Conservation (phyloP, 2,113 vertebrate species). For the Gallinago paraguaiae region DNA sequence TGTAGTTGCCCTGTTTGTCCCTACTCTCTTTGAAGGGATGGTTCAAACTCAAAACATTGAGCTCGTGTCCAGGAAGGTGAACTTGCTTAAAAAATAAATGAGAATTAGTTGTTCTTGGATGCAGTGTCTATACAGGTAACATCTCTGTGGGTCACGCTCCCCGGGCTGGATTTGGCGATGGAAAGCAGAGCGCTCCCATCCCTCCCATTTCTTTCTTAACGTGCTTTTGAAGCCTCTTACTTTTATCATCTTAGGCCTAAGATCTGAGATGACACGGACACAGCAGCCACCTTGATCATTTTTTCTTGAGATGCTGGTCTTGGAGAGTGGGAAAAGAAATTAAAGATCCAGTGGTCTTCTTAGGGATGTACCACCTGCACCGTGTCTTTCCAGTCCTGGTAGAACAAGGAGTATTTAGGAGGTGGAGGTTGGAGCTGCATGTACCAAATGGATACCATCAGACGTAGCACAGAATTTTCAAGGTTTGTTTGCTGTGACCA, state of each 20-base stretch:
- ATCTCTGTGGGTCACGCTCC: neutral
- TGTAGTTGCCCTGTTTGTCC: neutral
- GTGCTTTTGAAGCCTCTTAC: neutral
- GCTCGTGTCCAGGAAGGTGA: neutral
- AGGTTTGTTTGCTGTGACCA: neutral
- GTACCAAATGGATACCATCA: accelerated
- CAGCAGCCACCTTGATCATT: neutral
- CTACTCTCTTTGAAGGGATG: accelerated
- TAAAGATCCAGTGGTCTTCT: neutral
- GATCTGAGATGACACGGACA: neutral
- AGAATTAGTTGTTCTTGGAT: neutral
- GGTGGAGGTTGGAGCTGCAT: accelerated
- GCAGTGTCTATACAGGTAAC: neutral
- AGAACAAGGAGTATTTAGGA: neutral
- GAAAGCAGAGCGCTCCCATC: neutral
- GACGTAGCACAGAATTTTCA: accelerated
- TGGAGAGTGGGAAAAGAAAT: neutral
- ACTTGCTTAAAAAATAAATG: neutral
- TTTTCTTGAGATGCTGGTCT: neutral
- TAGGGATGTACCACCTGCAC: neutral
- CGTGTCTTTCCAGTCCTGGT: neutral
- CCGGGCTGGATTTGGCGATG: neutral
- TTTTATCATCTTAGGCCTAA: neutral
- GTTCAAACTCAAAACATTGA: neutral
- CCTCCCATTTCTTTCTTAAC: neutral